Conservation (phyloP, 2,113 vertebrate species). For the Paedocypris sp. region DNA sequence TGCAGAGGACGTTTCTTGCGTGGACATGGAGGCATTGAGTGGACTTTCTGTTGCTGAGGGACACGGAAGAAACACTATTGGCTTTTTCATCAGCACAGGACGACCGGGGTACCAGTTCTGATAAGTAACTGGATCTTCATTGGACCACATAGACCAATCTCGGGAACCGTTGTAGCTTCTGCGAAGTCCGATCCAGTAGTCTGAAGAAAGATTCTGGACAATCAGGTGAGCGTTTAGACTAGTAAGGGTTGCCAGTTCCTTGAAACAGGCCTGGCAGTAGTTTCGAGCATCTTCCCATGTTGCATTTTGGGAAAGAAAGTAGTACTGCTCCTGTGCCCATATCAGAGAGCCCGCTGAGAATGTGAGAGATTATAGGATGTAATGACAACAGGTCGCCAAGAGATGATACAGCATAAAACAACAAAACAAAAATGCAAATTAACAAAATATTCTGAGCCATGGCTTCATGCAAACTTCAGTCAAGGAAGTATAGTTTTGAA, state of each 20-base stretch:
- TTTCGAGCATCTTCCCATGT: constrained; percentile 45
- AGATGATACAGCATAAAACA: too few relatives aligned
- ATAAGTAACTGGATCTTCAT: constrained; percentile 48
- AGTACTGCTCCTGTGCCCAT: constrained; percentile 38
- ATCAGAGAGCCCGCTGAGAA: neutral
- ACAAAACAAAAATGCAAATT: too few relatives aligned
- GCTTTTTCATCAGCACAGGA: constrained; percentile 33
- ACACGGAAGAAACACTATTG: neutral
- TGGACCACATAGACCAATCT: constrained; percentile 50
- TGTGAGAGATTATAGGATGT: too few relatives aligned
- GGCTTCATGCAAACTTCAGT: neutral
- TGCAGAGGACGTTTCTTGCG: neutral
- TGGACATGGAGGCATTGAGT: neutral
- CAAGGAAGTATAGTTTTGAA: neutral
- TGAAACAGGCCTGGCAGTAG: constrained; percentile 45
- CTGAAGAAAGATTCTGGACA: neutral
- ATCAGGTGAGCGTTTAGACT: constrained; percentile 30
- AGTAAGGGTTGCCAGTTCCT: constrained; percentile 49
- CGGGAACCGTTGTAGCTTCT: constrained; percentile 24
- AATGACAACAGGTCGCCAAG: too few relatives aligned
- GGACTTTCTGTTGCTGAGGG: neutral
- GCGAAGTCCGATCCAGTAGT: constrained; percentile 55
- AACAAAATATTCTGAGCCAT: too few relatives aligned
- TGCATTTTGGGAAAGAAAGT: rapidly evolving
- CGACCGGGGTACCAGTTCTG: constrained; percentile 62